Conservation (phyloP, 2,797 vertebrate species). For the Cyclopterus lumpus region DNA sequence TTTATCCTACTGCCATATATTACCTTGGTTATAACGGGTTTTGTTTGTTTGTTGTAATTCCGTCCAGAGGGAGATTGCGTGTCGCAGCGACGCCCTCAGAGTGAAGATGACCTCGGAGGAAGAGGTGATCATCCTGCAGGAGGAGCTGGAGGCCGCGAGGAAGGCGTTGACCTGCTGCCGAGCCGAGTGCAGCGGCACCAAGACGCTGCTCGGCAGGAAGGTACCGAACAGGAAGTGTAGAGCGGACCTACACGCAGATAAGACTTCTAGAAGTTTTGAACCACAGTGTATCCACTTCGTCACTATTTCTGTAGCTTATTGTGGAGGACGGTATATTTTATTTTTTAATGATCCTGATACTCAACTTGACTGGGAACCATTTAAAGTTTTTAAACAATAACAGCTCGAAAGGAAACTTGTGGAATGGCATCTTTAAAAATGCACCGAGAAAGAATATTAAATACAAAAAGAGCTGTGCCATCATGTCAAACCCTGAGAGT, state of each 20-base stretch:
- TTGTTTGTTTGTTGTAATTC: background rate
- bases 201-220: constrained; percentile 75
- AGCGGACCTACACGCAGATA: background rate
- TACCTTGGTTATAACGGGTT: background rate
- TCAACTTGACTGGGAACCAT: background rate
- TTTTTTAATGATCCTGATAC: background rate
- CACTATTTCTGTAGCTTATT: background rate
- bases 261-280: background rate
- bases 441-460: background rate
- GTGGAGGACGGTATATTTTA: background rate
- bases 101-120: constrained; percentile 78
- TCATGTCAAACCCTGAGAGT: background rate
- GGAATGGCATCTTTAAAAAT: background rate
- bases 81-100: constrained; percentile 69
- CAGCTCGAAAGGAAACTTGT: background rate
- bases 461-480: background rate
- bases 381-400: background rate
- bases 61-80: constrained; percentile 75
- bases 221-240: constrained; percentile 40
- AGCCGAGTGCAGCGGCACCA: constrained; percentile 62
- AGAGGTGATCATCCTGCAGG: constrained; percentile 70
- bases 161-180: constrained; percentile 72
- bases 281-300: background rate
- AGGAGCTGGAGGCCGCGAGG: constrained; percentile 75
- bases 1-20: too few species aligned